These are phyloP conservation scores for Hydrochoerus hydrochaeris DNA, from an alignment of 2,113 vertebrate genomes.

Conservation along the genomic window DNA sequence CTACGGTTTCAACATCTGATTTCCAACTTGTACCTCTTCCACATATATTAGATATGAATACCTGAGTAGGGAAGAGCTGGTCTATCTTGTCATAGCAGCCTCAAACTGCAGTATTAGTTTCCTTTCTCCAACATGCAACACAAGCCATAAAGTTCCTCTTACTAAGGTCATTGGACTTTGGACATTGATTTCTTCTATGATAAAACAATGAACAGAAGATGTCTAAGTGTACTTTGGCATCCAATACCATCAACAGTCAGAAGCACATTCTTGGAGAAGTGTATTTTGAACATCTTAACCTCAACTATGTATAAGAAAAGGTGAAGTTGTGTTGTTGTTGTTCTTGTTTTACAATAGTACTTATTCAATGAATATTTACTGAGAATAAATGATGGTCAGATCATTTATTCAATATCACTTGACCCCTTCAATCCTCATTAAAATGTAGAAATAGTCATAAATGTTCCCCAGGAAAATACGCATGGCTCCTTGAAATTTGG, in stretches of 20 bases:
- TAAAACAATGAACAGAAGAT: slow-evolving; percentile 48
- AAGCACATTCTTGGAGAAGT: background rate
- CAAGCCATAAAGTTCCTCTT: background rate
- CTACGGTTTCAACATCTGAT: background rate
- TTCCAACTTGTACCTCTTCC: background rate
- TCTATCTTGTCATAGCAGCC: background rate
- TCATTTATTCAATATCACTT: background rate
- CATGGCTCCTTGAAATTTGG: background rate
- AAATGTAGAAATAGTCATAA: background rate
- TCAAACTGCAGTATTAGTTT: background rate
- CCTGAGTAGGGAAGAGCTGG: background rate
- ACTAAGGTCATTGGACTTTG: background rate
- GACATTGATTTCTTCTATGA: slow-evolving; percentile 52
- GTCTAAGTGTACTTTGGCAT: slow-evolving; percentile 44
- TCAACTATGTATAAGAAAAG: background rate
- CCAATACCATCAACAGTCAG: background rate
- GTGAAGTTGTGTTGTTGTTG: background rate
- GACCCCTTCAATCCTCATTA: background rate
- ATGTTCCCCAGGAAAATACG: background rate
- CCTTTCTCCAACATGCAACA: background rate
- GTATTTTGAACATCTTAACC: slow-evolving; percentile 29
- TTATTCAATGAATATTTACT: background rate
- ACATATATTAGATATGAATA: background rate
- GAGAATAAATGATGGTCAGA: background rate
- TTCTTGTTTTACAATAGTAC: background rate